Base-by-base conservation (phyloP, 2,113 vertebrate species). In the Ondatra zibethicus region DNA sequence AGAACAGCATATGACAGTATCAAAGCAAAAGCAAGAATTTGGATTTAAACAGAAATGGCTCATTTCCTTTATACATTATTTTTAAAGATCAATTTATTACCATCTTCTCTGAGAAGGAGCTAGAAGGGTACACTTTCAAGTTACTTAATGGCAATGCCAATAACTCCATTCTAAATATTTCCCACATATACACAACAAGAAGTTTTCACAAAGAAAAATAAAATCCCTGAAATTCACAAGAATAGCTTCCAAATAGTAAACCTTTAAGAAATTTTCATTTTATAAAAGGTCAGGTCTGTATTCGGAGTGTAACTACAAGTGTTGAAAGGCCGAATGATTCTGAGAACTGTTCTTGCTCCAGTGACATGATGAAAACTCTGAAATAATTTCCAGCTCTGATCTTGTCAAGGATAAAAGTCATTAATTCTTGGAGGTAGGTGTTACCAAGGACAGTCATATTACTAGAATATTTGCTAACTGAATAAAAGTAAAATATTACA, bases 11-110 rank as follows among this genome's bases (percentile, higher is more conserved):
- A 82, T 70, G n/a, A 16, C 39, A n/a, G 6, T 78, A 78, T 89
- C 42, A 68, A 87, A 97, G 75, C n/a, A 75, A 16, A 42, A 88
- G 82, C 16, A 88, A 50, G 52, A 95, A 89, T 92, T 75, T 97
- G 75, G 27, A 90, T 90, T 96, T 70, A 81, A 96, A 86, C 12
- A 88, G 31, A 92, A 45, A 17, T 94, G 75, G 33, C 55, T 88
- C 86, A 96, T 97, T 92, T 77, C 25, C 63, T 89, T n/a, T 75
- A 19, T 81, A 52, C 33, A 10, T 65, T 58, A 52, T 92, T 58
- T 45, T 47, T n/a, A 29, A 88, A 81, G 31, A 55, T 58, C 25
- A 88, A 92, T 70, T 90, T 19, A 80, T 91, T 92, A 72, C 58
- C 63, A 47, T 77, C 29, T 94, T 94, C 42, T 96, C 31, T 63